Base-by-base conservation (phyloP, 1,140 invertebrate species). In the Leguminivora glycinivorella region DNA sequence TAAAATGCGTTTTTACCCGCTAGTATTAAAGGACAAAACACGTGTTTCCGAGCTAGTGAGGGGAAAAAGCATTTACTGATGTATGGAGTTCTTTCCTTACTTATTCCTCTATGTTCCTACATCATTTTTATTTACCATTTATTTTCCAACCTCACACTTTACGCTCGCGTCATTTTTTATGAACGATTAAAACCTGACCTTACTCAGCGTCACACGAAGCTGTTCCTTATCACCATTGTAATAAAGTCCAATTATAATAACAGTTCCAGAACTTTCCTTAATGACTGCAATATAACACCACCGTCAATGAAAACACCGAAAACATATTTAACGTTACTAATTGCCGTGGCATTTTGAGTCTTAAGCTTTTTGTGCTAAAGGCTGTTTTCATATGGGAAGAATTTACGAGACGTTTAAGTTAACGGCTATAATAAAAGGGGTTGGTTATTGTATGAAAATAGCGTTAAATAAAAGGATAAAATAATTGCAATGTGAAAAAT, bases 401-500 rank as follows among this genome's bases (percentile, higher is more conserved):
- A 52, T 52, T 52, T 52, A 52, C 22, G 47, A 43, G 6, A 52
- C 17, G 7, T 22, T 52, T 19, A 52, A 52, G 47, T 19, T 52
- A 52, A 52, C 14, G 19, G 17, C 47, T 22, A 19, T 22, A 52
- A 52, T 52, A 52, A 52, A 52, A 52, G 1, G 19, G 43, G n/a
- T 47, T 47, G 43, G 47, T 52, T 52, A 52, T 52, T 52, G 47
- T 52, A 52, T 52, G 47, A 52, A 52, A 52, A 22, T 22, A 52
- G 47, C 47, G 47, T 52, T 19, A 52, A 22, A 52, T 22, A 22
- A 52, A 52, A 22, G n/a, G 7, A 0, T 22, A 9, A 52, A 9
- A 52, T n/a, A 52, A 52, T 52, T 22, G n/a, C 40, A 22, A 19
- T 0, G 6, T 52, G 47, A 17, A 52, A 19, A n/a, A n/a, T n/a